These are phyloP conservation scores for Drosophila ananassae DNA, from an alignment of 1,140 invertebrate species.

Conservation along the genomic window DNA sequence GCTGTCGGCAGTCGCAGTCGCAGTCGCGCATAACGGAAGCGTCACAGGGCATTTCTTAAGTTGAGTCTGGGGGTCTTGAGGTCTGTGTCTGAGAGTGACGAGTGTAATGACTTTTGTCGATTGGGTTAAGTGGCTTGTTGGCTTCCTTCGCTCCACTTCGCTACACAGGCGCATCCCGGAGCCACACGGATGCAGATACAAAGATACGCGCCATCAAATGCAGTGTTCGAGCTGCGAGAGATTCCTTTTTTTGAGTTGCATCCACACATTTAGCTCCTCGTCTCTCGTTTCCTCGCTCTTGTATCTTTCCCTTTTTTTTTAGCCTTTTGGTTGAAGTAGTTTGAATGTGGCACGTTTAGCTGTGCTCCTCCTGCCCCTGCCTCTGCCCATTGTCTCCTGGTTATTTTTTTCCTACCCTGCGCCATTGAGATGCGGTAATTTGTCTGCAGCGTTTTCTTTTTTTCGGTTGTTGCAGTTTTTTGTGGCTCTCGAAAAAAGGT, in stretches of 20 bases:
- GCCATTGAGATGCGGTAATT: conserved; percentile 54
- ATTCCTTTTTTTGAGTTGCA: conserved; percentile 63
- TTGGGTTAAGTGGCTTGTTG: conserved; percentile 82
- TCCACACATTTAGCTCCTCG: conserved; percentile 61
- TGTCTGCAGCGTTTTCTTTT: conserved; percentile 61
- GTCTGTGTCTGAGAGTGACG: conserved; percentile 60
- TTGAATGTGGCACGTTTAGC: conserved; percentile 77
- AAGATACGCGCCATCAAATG: conserved; percentile 51
- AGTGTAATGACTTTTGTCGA: conserved; percentile 83
- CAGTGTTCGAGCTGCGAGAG: conserved; percentile 59
- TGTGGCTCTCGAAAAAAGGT: conserved; percentile 30
- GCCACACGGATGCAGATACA: conserved; percentile 9
- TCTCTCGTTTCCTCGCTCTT: conserved; percentile 34
- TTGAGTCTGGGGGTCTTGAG: background rate
- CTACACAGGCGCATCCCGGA: conserved; percentile 36
- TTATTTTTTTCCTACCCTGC: conserved; percentile 8
- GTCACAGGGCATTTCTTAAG: conserved; percentile 45
- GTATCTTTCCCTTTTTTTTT: conserved; percentile 33
- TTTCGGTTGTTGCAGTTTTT: conserved; percentile 29
- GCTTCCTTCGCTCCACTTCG: conserved; percentile 67
- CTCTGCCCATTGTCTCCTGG: conserved; percentile 9
- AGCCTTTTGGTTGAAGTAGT: conserved; percentile 56
- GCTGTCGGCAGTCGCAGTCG: conserved; percentile 29
- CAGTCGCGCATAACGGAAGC: conserved; percentile 65
- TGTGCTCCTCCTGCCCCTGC: conserved; percentile 9